Base-by-base conservation (phyloP, 2,797 vertebrate genomes). In the Parotocinclus haroldoi region DNA sequence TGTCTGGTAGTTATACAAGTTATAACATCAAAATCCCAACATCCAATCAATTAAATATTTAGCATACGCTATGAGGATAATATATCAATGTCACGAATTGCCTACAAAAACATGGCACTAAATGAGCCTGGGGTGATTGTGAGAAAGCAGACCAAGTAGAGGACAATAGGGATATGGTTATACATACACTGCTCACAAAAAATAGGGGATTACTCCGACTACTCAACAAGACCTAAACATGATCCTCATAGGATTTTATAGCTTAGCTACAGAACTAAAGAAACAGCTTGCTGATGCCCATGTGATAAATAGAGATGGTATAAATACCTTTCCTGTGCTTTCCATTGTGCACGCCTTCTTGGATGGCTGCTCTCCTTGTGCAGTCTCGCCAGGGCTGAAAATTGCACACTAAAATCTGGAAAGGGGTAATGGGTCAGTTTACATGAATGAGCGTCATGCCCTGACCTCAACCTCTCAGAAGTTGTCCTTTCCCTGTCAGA, bases 381-480 rank as follows among this genome's bases (percentile, higher is more conserved):
- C 44, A 45, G 59, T 58, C 40, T 60, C 39, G 49, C 51, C 51
- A 57, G 52, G 69, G 66, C 66, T 62, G 74, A 72, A 75, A 72
- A 69, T 48, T 39, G 46, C 45, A 51, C 42, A 50, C 17, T 14
- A 45, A 56, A 51, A 42, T 12, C 0, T 51, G 19, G 52, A 6
- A 6, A 51, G 50, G 53, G 46, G 49, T 65, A 63, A 63, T 52
- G 63, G 59, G 63, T 68, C 66, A 61, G 12, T 51, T 65, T 61
- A 71, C 48, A 3, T 27, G 57, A 16, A 10, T 56, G 58, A 63
- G 56, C 60, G 39, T 64, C 2, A 37, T 76, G 76, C 71, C 67
- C 78, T 48, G 53, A 58, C 69, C 76, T 79, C 62, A 78, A 76
- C 76, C 69, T 65, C 58, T 63, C 19, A 10, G 57, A 73, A 74